Conservation (phyloP, 2,888 invertebrate species). For the Hypsopygia costalis region DNA sequence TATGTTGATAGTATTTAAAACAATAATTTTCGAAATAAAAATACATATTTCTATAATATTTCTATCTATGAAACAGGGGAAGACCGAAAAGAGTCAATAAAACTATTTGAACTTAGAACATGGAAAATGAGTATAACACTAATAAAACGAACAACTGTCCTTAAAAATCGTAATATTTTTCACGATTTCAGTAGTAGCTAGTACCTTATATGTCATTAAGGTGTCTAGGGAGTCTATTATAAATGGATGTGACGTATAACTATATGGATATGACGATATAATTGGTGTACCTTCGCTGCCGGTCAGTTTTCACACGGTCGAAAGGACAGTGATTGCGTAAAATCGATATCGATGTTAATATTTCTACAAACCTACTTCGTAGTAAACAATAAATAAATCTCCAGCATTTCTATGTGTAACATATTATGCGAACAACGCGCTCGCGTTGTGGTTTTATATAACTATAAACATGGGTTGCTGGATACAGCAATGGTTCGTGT, state of each 20-base stretch:
- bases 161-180: conserved; percentile 8
- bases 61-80: no score
- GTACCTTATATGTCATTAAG: conserved; percentile 11
- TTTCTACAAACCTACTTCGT: conserved; percentile 34
- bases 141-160: conserved; percentile 16
- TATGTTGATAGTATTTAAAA: no score
- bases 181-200: not conserved
- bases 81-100: no score
- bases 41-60: no score
- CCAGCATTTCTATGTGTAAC: conserved; percentile 38
- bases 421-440: conserved; percentile 21
- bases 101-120: conserved; percentile 30
- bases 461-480: conserved; percentile 46
- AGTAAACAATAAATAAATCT: conserved; percentile 33
- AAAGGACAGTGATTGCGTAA: conserved; percentile 31
- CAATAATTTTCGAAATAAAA: no score
- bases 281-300: conserved; percentile 12
- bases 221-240: conserved; percentile 25
- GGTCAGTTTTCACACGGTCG: conserved; percentile 40
- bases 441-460: conserved; percentile 25
- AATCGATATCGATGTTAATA: conserved; percentile 31
- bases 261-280: no score
- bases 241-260: conserved; percentile 23
- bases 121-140: conserved; percentile 28
- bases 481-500: conserved; percentile 41